Evolutionary conservation across 2,797 vertebrate species (phyloP).

Genomic region (Heliangelus exortis): DNA sequence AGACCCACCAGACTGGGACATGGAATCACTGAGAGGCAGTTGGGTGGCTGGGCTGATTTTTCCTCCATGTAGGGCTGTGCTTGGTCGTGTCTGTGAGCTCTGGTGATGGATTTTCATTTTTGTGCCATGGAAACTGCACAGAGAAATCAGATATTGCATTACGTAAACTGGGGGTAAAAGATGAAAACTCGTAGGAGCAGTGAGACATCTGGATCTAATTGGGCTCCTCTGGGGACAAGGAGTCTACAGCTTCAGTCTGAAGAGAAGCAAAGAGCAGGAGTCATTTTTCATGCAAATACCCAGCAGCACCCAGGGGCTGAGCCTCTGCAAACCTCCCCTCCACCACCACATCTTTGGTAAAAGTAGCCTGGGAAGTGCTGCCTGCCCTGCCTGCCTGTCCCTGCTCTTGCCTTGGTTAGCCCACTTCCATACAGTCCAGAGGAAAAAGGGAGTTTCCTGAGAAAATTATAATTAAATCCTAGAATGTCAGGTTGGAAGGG

Average conservation of each 20-base stretch:
- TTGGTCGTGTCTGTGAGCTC: neutral
- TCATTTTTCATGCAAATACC: slow-evolving; percentile 7
- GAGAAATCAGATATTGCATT: slow-evolving; percentile 1
- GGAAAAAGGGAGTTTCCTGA: neutral
- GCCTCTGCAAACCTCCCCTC: slow-evolving; percentile 15
- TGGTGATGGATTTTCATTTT: neutral
- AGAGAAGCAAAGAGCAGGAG: slow-evolving; percentile 21
- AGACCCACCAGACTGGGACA: neutral
- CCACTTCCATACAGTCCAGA: neutral
- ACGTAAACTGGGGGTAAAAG: neutral
- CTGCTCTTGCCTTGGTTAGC: neutral
- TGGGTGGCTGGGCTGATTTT: neutral
- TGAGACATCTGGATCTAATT: slow-evolving; percentile 61
- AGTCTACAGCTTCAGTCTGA: neutral
- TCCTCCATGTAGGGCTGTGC: accelerated
- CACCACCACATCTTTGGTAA: neutral
- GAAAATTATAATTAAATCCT: neutral
- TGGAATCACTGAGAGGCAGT: neutral
- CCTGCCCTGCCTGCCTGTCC: accelerated
- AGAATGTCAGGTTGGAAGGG: too few relatives aligned
- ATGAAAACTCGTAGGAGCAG: neutral
- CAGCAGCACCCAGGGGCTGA: neutral
- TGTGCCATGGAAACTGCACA: neutral
- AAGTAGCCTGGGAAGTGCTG: neutral
- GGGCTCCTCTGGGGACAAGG: neutral